phyloP scores from a whole-genome alignment of 1,140 invertebrate genomes.

The Caerostris darwini region DNA sequence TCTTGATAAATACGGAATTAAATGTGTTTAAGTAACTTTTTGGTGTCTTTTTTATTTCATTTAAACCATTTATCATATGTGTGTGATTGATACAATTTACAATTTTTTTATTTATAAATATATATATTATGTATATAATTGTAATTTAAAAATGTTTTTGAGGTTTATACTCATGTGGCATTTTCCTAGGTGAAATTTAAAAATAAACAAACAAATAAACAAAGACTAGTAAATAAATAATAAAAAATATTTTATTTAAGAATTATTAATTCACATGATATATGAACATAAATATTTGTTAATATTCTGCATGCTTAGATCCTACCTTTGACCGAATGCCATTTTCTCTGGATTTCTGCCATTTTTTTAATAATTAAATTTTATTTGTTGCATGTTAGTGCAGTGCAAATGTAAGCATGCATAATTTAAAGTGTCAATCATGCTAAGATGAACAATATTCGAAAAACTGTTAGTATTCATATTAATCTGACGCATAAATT shows the following conservation, averaged over 20 bases:
- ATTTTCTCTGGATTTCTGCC: neutral
- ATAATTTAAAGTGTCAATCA: neutral
- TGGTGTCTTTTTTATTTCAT: too few species aligned
- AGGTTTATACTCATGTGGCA: neutral
- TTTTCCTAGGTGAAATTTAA: neutral
- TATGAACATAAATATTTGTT: neutral
- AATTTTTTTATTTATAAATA: too few species aligned
- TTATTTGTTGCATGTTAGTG: neutral
- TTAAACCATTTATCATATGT: too few species aligned
- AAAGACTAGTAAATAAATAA: neutral
- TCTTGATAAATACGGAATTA: too few species aligned
- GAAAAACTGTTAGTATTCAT: too few species aligned
- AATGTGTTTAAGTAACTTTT: too few species aligned
- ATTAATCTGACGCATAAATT: too few species aligned
- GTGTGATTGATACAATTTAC: too few species aligned
- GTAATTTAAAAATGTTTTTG: neutral
- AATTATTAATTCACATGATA: neutral
- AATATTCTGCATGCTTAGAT: neutral
- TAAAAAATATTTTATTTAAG: slow-evolving; percentile 9
- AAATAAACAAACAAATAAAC: neutral
- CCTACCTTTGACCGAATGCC: neutral
- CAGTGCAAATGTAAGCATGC: neutral
- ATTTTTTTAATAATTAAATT: neutral
- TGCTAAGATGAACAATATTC: neutral
- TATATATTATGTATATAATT: neutral